A percentile compares a stretch with the other conserved stretches of the same genome.
Conservation (phyloP, 2,888 invertebrate species). For the Sinopyrophorus schimmeli region DNA sequence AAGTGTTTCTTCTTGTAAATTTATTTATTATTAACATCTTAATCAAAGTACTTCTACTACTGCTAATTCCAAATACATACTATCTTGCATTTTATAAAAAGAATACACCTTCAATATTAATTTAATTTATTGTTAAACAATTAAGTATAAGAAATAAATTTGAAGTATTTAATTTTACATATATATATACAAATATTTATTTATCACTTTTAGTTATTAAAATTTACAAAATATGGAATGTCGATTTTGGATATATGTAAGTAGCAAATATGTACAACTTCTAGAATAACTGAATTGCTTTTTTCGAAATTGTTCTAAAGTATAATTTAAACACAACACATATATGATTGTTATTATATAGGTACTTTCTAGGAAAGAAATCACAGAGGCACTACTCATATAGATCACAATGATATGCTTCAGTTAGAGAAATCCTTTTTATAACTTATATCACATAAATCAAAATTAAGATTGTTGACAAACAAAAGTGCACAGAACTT, state of each 20-base stretch:
- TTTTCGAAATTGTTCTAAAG: not conserved
- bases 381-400: constrained; percentile 56
- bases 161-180: constrained; percentile 29
- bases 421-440: constrained; percentile 22
- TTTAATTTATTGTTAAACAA: constrained; percentile 5
- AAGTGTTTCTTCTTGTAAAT: no score
- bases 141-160: constrained; percentile 15
- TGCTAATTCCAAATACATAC: not conserved
- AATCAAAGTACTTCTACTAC: no score
- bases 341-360: constrained; percentile 33
- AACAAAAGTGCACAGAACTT: no score
- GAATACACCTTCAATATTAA: not conserved
- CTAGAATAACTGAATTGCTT: constrained; percentile 13
- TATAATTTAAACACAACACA: constrained; percentile 12
- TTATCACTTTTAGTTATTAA: constrained; percentile 38
- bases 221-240: constrained; percentile 40
- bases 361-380: constrained; percentile 40
- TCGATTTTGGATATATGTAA: no score
- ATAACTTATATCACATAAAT: no score
- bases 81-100: not conserved
- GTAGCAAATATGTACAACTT: constrained; percentile 26
- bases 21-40: no score
- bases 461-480: no score
- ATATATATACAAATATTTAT: constrained; percentile 38
- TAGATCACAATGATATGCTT: constrained; percentile 58